A percentile compares a stretch with the other conserved stretches of the same genome.
Evolutionary conservation across 2,797 vertebrate genomes (phyloP).

Genomic region (Tachyglossus aculeatus): DNA sequence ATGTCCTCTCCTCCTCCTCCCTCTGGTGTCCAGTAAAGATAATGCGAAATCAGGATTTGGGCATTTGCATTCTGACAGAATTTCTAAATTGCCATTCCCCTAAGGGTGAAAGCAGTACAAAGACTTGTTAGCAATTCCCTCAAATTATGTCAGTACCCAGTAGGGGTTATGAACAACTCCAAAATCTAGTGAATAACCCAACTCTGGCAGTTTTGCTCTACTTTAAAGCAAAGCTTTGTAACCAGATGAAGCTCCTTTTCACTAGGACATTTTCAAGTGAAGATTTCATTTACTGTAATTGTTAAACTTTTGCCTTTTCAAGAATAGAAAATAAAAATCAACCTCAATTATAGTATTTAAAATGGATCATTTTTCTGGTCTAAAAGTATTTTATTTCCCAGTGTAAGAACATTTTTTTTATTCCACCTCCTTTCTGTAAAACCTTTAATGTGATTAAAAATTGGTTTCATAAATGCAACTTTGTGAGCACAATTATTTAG

Average conservation of each 20-base stretch:
- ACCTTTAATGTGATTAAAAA: no score
- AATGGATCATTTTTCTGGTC: no score
- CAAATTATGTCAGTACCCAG: no score
- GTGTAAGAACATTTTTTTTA: no score
- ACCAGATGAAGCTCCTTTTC: constrained; percentile 15
- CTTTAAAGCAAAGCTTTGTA: constrained; percentile 37
- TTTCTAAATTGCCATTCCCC: constrained; percentile 8
- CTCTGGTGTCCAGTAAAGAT: constrained; percentile 63
- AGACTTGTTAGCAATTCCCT: no score
- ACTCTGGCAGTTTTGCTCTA: not conserved
- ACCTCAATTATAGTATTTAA: no score
- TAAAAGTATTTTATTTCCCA: no score
- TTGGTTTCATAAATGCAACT: no score
- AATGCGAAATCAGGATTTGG: constrained; percentile 24
- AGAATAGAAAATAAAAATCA: no score
- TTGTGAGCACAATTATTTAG: no score
- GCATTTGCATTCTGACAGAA: constrained; percentile 14
- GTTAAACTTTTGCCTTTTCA: fast-evolving
- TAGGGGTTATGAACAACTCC: no score
- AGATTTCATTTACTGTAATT: not conserved
- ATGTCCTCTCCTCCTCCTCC: constrained; percentile 55
- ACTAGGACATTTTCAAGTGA: constrained; percentile 6
- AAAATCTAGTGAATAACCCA: constrained; percentile 12
- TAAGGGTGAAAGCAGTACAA: not conserved
- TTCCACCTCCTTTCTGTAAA: no score